Conservation (phyloP, 1,140 invertebrate genomes). For the Heterodera schachtii region DNA sequence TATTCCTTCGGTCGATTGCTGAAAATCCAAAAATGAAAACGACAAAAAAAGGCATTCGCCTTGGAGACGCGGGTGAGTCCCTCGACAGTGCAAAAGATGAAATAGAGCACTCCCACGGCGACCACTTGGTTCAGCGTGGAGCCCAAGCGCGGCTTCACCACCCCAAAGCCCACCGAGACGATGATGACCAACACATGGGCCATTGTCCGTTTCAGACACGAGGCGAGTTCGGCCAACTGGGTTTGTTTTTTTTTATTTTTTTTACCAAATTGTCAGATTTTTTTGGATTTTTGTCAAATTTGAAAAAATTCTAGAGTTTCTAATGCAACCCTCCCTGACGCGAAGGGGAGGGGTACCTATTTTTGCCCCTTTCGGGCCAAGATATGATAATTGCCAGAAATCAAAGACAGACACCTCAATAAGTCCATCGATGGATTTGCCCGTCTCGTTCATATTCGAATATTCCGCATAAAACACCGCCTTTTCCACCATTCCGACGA, state of each 20-base stretch:
- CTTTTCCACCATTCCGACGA: conserved; percentile 69
- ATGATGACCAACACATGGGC: conserved; percentile 90
- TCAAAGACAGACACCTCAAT: conserved; percentile 48
- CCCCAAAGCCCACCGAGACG: conserved; percentile 88
- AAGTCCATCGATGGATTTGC: conserved; percentile 69
- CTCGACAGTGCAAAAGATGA: conserved; percentile 79
- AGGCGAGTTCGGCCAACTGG: conserved; percentile 82
- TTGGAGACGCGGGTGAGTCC: conserved; percentile 77
- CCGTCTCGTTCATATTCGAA: conserved; percentile 77
- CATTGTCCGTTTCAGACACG: conserved; percentile 82
- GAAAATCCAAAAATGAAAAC: conserved; percentile 14
- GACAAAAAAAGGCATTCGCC: conserved; percentile 51
- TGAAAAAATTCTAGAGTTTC: too few species aligned
- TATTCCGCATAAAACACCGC: conserved; percentile 88
- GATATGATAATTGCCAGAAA: too few species aligned
- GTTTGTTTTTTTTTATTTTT: conserved; percentile 63
- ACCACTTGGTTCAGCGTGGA: conserved; percentile 83
- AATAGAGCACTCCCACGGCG: conserved; percentile 78
- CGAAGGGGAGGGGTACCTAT: neutral
- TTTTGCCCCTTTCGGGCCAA: too few species aligned
- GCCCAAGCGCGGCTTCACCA: conserved; percentile 88
- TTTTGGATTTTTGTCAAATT: too few species aligned
- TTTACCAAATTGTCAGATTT: too few species aligned
- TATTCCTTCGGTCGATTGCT: conserved; percentile 59
- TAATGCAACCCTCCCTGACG: too few species aligned